phyloP scores from a whole-genome alignment of 2,888 invertebrate species.

The Scaptomyza caliginosa region DNA sequence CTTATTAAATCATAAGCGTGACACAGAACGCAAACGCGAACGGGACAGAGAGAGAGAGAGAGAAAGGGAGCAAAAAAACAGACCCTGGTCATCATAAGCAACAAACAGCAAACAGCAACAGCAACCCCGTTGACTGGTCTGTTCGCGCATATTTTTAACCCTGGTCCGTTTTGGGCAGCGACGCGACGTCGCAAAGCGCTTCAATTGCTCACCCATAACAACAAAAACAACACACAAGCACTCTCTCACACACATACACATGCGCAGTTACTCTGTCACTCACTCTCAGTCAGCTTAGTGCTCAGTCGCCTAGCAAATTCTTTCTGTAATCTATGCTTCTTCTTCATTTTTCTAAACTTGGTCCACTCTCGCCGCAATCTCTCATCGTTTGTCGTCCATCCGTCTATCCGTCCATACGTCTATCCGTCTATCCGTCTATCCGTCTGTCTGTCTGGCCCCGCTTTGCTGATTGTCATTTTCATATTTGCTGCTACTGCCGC shows the following conservation, averaged over 20 bases:
- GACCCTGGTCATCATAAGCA: constrained; percentile 32
- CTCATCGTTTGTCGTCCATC: constrained; percentile 32
- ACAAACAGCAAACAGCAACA: neutral
- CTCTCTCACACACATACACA: constrained; percentile 12
- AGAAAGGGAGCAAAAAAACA: neutral
- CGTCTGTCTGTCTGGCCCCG: neutral
- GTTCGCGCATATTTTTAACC: constrained; percentile 73
- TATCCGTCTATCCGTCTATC: neutral
- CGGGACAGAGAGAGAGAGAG: neutral
- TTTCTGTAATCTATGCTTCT: constrained; percentile 53
- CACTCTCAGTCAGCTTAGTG: constrained; percentile 12
- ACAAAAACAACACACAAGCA: constrained; percentile 7
- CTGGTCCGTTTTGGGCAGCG: constrained; percentile 54
- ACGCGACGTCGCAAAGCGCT: constrained; percentile 11
- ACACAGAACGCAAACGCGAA: constrained; percentile 57
- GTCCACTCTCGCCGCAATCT: constrained; percentile 68
- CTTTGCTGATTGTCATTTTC: constrained; percentile 73
- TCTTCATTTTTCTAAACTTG: constrained; percentile 66
- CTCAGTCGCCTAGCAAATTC: constrained; percentile 19
- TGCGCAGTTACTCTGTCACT: constrained; percentile 13
- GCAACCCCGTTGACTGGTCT: constrained; percentile 59
- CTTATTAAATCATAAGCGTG: constrained; percentile 80
- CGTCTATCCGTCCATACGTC: neutral
- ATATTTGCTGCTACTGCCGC: constrained; percentile 26
- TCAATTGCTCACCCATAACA: constrained; percentile 49